phyloP scores from a whole-genome alignment of 2,888 invertebrate species.

The Cryptocheilus praepositus region DNA sequence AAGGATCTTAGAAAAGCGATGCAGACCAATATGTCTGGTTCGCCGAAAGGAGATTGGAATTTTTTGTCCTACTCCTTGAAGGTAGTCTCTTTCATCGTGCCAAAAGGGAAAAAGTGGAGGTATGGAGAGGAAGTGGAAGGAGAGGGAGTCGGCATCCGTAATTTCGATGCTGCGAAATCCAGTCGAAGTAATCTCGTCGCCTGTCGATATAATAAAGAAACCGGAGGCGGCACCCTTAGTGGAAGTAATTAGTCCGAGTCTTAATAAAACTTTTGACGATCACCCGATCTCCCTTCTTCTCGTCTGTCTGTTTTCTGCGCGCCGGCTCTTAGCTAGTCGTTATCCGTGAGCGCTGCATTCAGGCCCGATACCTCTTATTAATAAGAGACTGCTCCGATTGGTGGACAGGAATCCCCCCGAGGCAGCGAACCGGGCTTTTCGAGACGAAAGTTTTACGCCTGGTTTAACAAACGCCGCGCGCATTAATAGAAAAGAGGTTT shows the following conservation, averaged over 20 bases:
- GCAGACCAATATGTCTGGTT: constrained; percentile 17
- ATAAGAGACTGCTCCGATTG: too few relatives aligned
- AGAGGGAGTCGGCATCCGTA: constrained; percentile 6
- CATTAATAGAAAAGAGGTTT: too few relatives aligned
- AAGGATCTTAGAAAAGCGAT: constrained; percentile 18
- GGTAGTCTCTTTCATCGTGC: not conserved
- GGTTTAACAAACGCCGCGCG: too few relatives aligned
- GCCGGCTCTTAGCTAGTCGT: too few relatives aligned
- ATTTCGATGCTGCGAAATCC: constrained; percentile 12
- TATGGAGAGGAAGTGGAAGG: not conserved
- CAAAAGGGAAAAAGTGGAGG: constrained; percentile 1
- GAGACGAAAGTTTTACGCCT: too few relatives aligned
- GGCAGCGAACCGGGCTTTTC: too few relatives aligned
- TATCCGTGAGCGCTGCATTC: too few relatives aligned
- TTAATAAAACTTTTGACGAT: constrained; percentile 7
- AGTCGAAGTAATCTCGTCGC: constrained; percentile 13
- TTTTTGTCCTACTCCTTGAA: not conserved
- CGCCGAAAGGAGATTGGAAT: constrained; percentile 17
- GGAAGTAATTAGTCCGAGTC: constrained; percentile 1
- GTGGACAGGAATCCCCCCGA: too few relatives aligned
- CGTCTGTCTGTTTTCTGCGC: too few relatives aligned
- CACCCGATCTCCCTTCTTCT: not conserved
- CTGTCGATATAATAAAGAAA: constrained; percentile 5
- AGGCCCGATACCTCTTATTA: too few relatives aligned
- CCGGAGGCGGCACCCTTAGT: not conserved